Percentiles rank a stretch among this genome's conserved stretches.
Evolutionary conservation across 1,140 invertebrate species (phyloP).

Genomic region (Chymomyza costata): DNA sequence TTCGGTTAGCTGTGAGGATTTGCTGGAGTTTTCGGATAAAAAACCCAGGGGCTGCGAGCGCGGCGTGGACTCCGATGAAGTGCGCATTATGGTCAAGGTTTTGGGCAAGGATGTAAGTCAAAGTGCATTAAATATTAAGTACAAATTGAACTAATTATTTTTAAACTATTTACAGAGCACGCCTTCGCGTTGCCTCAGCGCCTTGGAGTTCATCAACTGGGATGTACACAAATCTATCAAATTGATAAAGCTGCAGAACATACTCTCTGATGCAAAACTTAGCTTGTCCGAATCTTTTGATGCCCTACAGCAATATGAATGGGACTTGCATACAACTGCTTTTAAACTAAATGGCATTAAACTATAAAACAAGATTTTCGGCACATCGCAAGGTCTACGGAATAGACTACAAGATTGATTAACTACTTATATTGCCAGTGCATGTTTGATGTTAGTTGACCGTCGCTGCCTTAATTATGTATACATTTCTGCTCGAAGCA

Average conservation of each 20-base stretch:
- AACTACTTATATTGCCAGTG: too few species aligned
- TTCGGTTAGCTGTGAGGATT: slow-evolving; percentile 94
- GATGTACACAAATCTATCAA: slow-evolving; percentile 94
- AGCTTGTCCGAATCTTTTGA: slow-evolving; percentile 73
- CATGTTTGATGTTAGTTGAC: too few species aligned
- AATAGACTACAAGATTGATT: too few species aligned
- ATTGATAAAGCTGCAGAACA: slow-evolving; percentile 84
- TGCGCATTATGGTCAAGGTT: slow-evolving; percentile 93
- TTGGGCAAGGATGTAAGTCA: slow-evolving; percentile 85
- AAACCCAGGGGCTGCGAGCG: slow-evolving; percentile 88
- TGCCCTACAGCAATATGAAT: slow-evolving; percentile 74
- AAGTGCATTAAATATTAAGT: too few species aligned
- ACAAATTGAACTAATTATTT: not conserved
- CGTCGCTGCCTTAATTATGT: too few species aligned
- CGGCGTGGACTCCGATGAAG: slow-evolving; percentile 91
- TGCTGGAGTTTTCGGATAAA: slow-evolving; percentile 92
- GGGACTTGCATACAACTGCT: slow-evolving; percentile 74
- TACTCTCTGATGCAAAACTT: slow-evolving; percentile 76
- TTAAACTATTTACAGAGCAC: slow-evolving; percentile 79
- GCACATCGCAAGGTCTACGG: too few species aligned
- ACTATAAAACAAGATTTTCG: slow-evolving; percentile 40
- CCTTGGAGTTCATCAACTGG: slow-evolving; percentile 90
- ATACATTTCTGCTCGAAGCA: too few species aligned
- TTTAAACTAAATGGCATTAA: slow-evolving; percentile 64
- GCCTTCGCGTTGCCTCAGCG: slow-evolving; percentile 86